Evolutionary conservation across 2,888 invertebrate species (phyloP).

Genomic region (Subacronicta megacephala): DNA sequence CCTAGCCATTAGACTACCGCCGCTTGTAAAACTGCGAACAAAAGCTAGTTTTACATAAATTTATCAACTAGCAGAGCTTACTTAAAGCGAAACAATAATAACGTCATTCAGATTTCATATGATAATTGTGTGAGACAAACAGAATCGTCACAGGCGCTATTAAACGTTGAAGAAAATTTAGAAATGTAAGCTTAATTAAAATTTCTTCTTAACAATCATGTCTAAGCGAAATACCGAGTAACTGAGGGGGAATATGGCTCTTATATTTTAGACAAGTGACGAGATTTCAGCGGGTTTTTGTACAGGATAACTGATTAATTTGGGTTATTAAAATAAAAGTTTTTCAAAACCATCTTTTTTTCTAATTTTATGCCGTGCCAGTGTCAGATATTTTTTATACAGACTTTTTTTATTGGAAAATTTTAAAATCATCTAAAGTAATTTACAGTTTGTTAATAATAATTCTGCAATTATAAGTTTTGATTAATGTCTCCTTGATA

Average conservation of each 20-base stretch:
- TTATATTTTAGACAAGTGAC: conserved; percentile 48
- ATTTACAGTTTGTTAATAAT: no score
- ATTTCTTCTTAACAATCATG: conserved; percentile 81
- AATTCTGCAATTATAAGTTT: no score
- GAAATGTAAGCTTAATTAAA: conserved; percentile 85
- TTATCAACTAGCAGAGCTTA: conserved; percentile 2
- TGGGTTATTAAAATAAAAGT: no score
- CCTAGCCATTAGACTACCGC: no score
- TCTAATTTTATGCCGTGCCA: no score
- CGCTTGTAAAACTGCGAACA: no score
- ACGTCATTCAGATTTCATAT: conserved; percentile 44
- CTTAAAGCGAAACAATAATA: conserved; percentile 17
- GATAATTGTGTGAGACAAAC: conserved; percentile 53
- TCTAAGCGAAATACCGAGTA: conserved; percentile 76
- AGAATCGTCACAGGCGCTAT: conserved; percentile 51
- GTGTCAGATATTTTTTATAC: no score
- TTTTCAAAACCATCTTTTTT: no score
- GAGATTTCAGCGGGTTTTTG: conserved; percentile 22
- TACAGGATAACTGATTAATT: no score
- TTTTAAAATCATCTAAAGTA: no score
- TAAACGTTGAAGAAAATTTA: conserved; percentile 61
- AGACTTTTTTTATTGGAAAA: no score
- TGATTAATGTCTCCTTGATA: no score
- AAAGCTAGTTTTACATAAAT: background rate
- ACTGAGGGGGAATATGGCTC: conserved; percentile 74